Evolutionary conservation across 1,140 invertebrate genomes (phyloP).

Genomic region (Fopius arisanus): DNA sequence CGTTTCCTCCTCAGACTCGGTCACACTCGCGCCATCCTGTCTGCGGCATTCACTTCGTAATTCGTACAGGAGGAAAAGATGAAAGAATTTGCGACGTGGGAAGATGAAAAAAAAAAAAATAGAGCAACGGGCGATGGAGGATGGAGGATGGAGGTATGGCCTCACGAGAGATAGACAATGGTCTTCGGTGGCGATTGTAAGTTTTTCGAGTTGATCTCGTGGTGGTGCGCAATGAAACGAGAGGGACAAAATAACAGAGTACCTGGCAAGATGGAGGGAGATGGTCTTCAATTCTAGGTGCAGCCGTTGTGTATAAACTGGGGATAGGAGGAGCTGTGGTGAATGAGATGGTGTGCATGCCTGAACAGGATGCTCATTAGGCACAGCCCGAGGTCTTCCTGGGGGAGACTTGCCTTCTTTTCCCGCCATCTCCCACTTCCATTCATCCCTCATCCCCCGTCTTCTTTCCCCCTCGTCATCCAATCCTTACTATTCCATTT

Average conservation of each 20-base stretch:
- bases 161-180: background rate
- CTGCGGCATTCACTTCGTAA: too few relatives aligned
- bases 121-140: too few relatives aligned
- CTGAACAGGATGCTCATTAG: slow-evolving; percentile 17
- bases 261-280: background rate
- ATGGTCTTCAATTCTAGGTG: background rate
- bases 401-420: background rate
- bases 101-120: background rate
- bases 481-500: background rate
- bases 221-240: background rate
- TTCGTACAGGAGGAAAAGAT: background rate
- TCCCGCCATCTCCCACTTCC: background rate
- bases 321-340: background rate
- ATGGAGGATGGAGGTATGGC: background rate
- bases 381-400: background rate
- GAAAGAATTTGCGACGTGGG: background rate
- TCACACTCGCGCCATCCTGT: too few relatives aligned
- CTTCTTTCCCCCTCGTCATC: background rate
- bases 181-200: background rate
- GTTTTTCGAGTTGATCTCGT: background rate
- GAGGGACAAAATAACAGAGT: background rate
- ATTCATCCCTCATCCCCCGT: background rate
- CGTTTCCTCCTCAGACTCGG: too few relatives aligned
- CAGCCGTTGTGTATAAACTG: background rate
- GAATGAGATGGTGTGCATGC: background rate